Evolutionary conservation across 2,888 invertebrate genomes (phyloP), one percentile per base, ranked within the genome.

Genomic region (Noctua fimbriata): DNA sequence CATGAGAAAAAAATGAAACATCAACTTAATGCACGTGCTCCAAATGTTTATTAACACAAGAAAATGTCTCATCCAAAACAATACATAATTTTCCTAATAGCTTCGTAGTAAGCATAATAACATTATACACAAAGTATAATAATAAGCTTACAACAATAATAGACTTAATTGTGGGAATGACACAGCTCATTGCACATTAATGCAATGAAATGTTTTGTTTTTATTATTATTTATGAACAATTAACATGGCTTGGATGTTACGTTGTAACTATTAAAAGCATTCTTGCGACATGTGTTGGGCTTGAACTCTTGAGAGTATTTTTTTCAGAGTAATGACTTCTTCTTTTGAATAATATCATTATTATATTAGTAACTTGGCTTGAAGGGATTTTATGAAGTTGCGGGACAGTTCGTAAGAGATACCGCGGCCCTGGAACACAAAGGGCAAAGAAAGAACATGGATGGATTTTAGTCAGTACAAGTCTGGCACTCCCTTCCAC

Each of bases 131-230:
- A 63, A 60, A 71, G 76, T 76, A 52, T 85, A 41, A 52, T 85
- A 41, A 76, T 76, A 76, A 52, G 28, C 55, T 83, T 70, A 81
- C 73, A 79, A 89, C 79, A 80, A 88, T 78, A 75, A 81, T 73
- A 85, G 69, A 86, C 41, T 58, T 70, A 78, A 83, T 72, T 84
- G 89, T 88, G 89, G 87, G 89, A 89, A 89, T 73, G 58, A 67
- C 69, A 87, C 87, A 82, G 87, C 77, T 88, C 87, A 89, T 87
- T 89, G 89, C 89, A 84, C 90, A 89, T 79, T 69, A 88, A 86
- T 78, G 81, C 66, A 87, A 69, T 66, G 28, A 76, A 83, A 78
- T 69, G 81, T 81, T 78, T 89, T 88, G 83, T 84, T 88, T 79
- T 85, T 81, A 83, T 81, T 83, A 78, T 82, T 76, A 74, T 82